Percentiles rank a stretch among this genome's conserved stretches.
Evolutionary conservation across 2,113 vertebrate species (phyloP).

Genomic region (Ploceus nigricollis): DNA sequence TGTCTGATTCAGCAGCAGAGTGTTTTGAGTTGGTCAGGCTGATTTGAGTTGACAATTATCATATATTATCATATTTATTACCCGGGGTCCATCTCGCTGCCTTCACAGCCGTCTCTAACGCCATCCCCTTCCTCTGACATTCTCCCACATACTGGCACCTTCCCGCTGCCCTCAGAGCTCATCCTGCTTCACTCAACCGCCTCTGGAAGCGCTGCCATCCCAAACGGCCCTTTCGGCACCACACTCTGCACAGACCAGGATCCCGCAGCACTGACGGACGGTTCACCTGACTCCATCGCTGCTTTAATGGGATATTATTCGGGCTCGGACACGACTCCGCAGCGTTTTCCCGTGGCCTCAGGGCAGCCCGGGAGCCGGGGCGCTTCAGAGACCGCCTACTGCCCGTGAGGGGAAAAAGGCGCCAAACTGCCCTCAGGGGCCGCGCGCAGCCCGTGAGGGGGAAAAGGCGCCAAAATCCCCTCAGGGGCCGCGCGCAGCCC

Average conservation of each 20-base stretch:
- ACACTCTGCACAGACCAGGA: background rate
- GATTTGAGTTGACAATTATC: background rate
- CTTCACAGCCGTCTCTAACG: background rate
- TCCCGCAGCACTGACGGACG: too few relatives aligned
- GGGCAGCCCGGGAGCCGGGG: accelerated
- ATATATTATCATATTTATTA: background rate
- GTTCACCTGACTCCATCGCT: background rate
- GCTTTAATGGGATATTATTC: background rate
- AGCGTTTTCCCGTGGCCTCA: background rate
- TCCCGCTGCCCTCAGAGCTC: background rate
- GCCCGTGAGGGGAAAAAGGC: background rate
- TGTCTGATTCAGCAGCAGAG: background rate
- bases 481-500: too few relatives aligned
- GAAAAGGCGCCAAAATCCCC: background rate
- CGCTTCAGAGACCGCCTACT: background rate
- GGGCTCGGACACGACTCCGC: accelerated
- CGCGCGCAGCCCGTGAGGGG: background rate
- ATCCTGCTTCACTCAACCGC: background rate
- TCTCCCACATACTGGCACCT: background rate
- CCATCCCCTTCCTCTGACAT: background rate
- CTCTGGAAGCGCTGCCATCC: background rate
- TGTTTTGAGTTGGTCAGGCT: too few relatives aligned
- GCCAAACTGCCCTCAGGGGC: background rate
- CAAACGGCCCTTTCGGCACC: background rate
- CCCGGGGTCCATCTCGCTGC: background rate